phyloP scores from a whole-genome alignment of 2,113 vertebrate genomes.

The Pelmatolapia mariae region DNA sequence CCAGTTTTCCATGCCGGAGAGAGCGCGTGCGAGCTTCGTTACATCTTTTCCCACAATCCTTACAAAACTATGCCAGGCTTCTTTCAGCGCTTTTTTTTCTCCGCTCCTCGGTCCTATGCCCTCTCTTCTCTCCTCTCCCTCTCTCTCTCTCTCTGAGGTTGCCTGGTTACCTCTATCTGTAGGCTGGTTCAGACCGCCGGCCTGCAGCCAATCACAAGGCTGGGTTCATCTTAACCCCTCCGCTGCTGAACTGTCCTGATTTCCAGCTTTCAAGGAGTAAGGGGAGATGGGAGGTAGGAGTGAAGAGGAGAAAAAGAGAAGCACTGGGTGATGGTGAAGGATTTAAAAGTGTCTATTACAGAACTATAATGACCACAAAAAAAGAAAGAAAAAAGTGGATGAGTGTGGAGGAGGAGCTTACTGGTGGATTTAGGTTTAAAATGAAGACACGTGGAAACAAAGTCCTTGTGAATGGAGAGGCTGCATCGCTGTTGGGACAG shows the following conservation, averaged over 20 bases:
- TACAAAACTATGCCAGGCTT: slow-evolving; percentile 62
- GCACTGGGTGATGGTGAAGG: slow-evolving; percentile 4
- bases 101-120: slow-evolving; percentile 10
- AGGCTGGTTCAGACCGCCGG: slow-evolving; percentile 68
- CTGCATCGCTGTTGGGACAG: not conserved
- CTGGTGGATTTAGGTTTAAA: not conserved
- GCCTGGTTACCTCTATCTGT: slow-evolving; percentile 81
- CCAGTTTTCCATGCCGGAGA: slow-evolving; percentile 71
- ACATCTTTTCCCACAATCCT: slow-evolving; percentile 70
- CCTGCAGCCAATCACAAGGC: slow-evolving; percentile 71
- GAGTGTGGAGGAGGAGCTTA: not conserved
- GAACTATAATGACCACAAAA: not conserved
- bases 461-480: not conserved
- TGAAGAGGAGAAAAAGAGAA: not conserved
- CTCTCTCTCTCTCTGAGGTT: slow-evolving; percentile 70
- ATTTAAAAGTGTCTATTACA: slow-evolving; percentile 30
- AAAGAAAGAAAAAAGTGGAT: not conserved
- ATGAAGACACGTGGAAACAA: not conserved
- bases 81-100: slow-evolving; percentile 61
- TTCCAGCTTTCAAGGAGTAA: slow-evolving; percentile 66
- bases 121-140: slow-evolving; percentile 26
- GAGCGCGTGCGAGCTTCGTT: slow-evolving; percentile 49
- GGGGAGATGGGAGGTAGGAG: not conserved
- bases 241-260: slow-evolving; percentile 70
- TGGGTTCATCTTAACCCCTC: slow-evolving; percentile 69